A percentile compares a stretch with the other conserved stretches of the same genome.
Evolutionary conservation across 2,113 vertebrate species (phyloP).

Genomic region (Seriola rivoliana): DNA sequence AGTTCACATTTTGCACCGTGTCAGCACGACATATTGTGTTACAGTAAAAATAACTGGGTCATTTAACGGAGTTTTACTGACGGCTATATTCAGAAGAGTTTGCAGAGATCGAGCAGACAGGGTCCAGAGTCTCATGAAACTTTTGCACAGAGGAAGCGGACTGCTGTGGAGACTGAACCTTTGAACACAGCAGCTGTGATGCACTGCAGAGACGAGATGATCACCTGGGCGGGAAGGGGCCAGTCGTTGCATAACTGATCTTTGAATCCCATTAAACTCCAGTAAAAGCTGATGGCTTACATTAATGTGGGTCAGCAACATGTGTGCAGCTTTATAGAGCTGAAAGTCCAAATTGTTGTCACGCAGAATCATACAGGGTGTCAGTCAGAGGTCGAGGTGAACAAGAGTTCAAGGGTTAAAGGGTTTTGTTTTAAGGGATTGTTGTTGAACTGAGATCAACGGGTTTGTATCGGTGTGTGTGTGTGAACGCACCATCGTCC

Average conservation of each 20-base stretch:
- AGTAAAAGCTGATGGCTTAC: background rate
- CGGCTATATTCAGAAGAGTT: background rate
- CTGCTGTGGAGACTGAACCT: background rate
- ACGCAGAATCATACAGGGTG: background rate
- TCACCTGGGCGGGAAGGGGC: background rate
- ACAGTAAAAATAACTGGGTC: background rate
- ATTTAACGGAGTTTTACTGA: background rate
- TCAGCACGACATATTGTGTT: background rate
- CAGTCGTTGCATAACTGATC: slow-evolving; percentile 26
- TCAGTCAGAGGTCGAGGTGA: background rate
- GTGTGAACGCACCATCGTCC: background rate
- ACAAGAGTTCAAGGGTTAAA: too few species aligned
- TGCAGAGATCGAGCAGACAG: background rate
- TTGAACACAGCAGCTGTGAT: background rate
- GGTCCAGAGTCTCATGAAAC: background rate
- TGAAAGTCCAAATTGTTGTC: slow-evolving; percentile 41
- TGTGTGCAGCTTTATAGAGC: slow-evolving; percentile 24
- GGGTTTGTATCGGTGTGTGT: background rate
- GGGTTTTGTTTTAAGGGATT: background rate
- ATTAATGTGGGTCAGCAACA: slow-evolving; percentile 35
- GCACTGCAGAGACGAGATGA: background rate
- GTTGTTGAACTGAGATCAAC: background rate
- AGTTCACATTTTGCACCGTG: background rate
- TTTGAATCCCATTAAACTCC: slow-evolving; percentile 48
- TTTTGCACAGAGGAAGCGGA: background rate